These are phyloP conservation scores for Papilio gigon DNA, from an alignment of 2,888 invertebrate genomes.

Conservation along the genomic window DNA sequence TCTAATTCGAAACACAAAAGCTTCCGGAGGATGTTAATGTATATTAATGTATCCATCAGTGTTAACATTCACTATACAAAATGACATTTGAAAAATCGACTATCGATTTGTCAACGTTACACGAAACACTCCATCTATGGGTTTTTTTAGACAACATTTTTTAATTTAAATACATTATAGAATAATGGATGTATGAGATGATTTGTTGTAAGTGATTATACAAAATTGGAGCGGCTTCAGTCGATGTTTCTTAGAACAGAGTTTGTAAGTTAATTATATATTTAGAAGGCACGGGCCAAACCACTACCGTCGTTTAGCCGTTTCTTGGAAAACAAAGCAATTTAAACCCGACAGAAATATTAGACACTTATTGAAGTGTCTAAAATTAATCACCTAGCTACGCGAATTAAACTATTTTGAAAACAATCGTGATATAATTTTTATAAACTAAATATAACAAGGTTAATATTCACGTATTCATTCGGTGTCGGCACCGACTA, in stretches of 20 bases:
- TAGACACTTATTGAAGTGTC: slow-evolving; percentile 21
- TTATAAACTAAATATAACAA: too few species aligned
- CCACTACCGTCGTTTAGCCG: slow-evolving; percentile 51
- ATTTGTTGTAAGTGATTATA: slow-evolving; percentile 11
- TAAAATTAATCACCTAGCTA: slow-evolving; percentile 14
- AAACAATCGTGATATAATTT: not conserved
- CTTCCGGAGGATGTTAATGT: too few species aligned
- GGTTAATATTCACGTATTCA: too few species aligned
- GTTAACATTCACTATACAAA: too few species aligned
- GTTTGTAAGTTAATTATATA: slow-evolving; percentile 54
- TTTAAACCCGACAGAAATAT: slow-evolving; percentile 46
- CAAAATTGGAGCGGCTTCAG: not conserved
- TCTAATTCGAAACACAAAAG: too few species aligned
- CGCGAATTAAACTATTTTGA: slow-evolving; percentile 13
- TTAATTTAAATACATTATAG: not conserved
- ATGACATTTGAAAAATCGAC: too few species aligned
- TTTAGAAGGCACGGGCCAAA: slow-evolving; percentile 72
- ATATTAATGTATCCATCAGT: too few species aligned
- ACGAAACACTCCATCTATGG: too few species aligned
- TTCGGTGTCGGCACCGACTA: too few species aligned
- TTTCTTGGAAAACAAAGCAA: slow-evolving; percentile 59
- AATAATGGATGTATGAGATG: not conserved
- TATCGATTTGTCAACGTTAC: too few species aligned
- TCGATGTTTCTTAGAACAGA: slow-evolving; percentile 43
- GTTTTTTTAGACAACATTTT: not conserved